Conservation (phyloP, 2,888 invertebrate species). For the Steinernema hermaphroditum region DNA sequence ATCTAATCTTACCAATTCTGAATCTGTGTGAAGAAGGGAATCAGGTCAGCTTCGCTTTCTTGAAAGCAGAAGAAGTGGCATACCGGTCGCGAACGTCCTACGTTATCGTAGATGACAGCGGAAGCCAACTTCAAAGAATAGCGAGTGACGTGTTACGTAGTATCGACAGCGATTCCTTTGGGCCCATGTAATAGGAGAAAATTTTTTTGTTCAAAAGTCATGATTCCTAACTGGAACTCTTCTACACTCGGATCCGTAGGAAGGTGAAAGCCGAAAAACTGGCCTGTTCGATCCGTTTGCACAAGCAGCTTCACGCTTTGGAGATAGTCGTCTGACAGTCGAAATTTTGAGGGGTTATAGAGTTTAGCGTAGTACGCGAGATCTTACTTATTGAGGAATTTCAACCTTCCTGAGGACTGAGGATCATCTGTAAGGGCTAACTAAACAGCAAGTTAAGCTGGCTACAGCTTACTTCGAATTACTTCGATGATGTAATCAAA, state of each 20-base stretch:
- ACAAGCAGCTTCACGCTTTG: background rate
- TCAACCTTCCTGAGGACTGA: background rate
- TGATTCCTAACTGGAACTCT: background rate
- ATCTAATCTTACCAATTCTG: background rate
- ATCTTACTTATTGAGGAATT: background rate
- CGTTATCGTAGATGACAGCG: background rate
- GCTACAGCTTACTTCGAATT: background rate
- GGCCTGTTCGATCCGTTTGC: background rate
- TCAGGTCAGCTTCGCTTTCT: background rate
- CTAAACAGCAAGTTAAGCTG: background rate
- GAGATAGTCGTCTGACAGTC: background rate
- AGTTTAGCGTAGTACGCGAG: background rate
- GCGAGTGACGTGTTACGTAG: background rate
- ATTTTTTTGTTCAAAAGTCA: background rate
- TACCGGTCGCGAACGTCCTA: background rate
- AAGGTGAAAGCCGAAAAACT: background rate
- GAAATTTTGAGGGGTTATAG: background rate
- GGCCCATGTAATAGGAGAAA: background rate
- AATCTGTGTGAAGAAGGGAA: background rate
- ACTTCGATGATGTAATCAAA: background rate
- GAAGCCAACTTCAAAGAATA: background rate
- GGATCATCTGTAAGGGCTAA: background rate
- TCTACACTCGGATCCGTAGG: background rate
- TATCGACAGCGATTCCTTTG: background rate
- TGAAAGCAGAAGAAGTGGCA: background rate